Conservation (phyloP, 2,797 vertebrate genomes). For the Tenualosa thibaudeaui region DNA sequence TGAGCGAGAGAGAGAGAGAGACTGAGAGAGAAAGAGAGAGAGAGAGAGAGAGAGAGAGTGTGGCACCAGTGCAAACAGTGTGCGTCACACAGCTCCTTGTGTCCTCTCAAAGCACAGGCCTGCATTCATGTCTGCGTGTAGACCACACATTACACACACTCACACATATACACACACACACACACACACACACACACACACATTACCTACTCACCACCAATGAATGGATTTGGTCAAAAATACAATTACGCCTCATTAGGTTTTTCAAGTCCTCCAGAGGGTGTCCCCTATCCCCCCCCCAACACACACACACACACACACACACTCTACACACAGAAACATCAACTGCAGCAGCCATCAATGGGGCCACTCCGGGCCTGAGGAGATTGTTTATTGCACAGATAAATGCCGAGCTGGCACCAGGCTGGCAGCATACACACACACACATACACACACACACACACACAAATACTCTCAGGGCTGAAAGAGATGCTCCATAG, state of each 20-base stretch:
- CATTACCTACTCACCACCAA: neutral
- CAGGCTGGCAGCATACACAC: neutral
- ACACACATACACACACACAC: neutral
- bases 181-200: neutral
- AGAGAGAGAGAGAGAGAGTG: neutral
- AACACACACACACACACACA: neutral
- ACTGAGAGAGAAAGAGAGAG: constrained; percentile 25
- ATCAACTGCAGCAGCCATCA: neutral
- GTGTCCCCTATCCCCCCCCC: neutral
- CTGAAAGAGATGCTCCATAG: neutral
- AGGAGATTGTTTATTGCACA: neutral
- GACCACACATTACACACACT: neutral
- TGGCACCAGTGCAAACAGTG: neutral
- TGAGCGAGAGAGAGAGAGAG: neutral
- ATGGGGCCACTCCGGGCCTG: neutral
- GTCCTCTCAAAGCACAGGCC: neutral
- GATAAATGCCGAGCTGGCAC: neutral
- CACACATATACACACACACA: too few species aligned
- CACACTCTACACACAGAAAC: neutral
- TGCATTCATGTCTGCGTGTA: too few species aligned
- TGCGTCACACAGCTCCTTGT: neutral
- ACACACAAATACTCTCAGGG: neutral
- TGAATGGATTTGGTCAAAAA: neutral
- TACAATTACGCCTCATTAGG: constrained; percentile 8
- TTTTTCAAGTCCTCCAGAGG: neutral